Base-by-base conservation (phyloP, 2,113 vertebrate genomes). In the Malurus alboscapulatus region DNA sequence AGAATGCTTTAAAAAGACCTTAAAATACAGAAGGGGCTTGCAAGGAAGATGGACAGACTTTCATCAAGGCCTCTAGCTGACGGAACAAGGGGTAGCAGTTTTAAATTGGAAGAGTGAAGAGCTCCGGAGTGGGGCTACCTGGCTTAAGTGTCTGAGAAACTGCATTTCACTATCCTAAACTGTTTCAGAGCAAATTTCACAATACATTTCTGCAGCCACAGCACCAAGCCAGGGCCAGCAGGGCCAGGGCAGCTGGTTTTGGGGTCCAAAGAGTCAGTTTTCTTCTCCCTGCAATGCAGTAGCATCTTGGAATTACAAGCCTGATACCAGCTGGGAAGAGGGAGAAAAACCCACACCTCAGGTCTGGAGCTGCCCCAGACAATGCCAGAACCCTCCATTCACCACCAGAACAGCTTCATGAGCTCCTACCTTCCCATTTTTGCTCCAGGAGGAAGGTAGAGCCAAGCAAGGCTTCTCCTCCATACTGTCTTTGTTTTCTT, bases 381-480 rank as follows among this genome's bases (percentile, higher is more conserved):
- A 54, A 63, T 22, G 40, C 27, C 17, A 47, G n/a, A 3, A 54
- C 0, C 3, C 14, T 10, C 4, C 6, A 53, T 22, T 32, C 0
- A 0, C 32, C 25, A 51, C 20, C 45, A 61, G 25, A 71, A 44
- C 16, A 30, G 25, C 9, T 73, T 54, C 47, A 21, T 21, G 26
- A 45, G 14, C 14, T 54, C 17, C 21, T 53, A 17, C 17, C 14
- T 36, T 62, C 32, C 27, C 17, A 11, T 25, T 71, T 61, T 20
- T 45, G 7, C 32, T 63, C 38, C 26, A 38, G 32, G 30, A 36
- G 21, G 17, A 61, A 45, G 6, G 3, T 7, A 32, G 48, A 9
- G 10, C 5, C 0, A 0, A 53, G 14, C 0, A 0, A 8, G 17
- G 10, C 17, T 36, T 53, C 17, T 36, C 32, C 62, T 5, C 24